Percentiles rank a stretch among this genome's conserved stretches.
phyloP scores from a whole-genome alignment of 1,140 invertebrate genomes.

The Muscidifurax raptorellus region DNA sequence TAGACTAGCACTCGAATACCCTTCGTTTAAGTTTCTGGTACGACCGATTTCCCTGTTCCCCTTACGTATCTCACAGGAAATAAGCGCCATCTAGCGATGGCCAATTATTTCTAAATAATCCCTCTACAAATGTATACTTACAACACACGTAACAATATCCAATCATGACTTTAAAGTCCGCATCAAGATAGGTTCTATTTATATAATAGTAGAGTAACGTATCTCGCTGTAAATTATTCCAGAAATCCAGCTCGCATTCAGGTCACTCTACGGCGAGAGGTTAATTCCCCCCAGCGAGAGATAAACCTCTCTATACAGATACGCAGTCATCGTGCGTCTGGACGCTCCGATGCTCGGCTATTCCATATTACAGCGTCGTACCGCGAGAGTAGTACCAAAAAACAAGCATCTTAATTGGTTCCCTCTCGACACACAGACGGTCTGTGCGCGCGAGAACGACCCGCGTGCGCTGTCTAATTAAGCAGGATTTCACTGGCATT shows the following conservation, averaged over 20 bases:
- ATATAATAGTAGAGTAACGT: too few species aligned
- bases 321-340: too few species aligned
- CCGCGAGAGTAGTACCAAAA: neutral
- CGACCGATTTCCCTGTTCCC: too few species aligned
- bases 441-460: neutral
- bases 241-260: neutral
- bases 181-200: too few species aligned
- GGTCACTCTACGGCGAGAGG: neutral
- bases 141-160: too few species aligned
- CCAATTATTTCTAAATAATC: too few species aligned
- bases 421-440: neutral
- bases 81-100: too few species aligned
- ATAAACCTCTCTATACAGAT: neutral
- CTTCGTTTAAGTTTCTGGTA: too few species aligned
- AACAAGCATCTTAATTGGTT: constrained; percentile 9
- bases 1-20: neutral
- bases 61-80: too few species aligned
- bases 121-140: too few species aligned
- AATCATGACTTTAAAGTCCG: too few species aligned
- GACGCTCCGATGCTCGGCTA: neutral
- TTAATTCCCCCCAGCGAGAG: neutral
- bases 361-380: neutral
- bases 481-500: constrained; percentile 32
- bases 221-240: too few species aligned
- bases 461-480: constrained; percentile 13